Conservation (phyloP, 1,140 invertebrate species). For the Diachasma alloeum region DNA sequence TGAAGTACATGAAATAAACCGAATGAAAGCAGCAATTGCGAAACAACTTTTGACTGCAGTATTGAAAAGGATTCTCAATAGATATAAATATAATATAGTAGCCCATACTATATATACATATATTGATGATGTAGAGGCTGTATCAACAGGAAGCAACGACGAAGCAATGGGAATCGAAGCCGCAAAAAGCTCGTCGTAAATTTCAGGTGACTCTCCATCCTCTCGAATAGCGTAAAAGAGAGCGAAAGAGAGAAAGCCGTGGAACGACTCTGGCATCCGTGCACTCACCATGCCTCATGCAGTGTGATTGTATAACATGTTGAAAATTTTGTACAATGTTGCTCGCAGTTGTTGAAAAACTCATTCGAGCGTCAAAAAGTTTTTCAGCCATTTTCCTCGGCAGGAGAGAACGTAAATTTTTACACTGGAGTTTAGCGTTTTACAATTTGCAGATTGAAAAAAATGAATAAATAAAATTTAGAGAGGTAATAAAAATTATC, state of each 20-base stretch:
- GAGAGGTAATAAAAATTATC: no score
- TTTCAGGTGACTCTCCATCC: slow-evolving; percentile 13
- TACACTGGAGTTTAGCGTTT: no score
- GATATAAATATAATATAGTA: background rate
- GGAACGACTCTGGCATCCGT: background rate
- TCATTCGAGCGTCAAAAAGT: background rate
- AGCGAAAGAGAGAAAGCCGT: background rate
- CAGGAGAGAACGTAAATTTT: no score
- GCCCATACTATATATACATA: background rate
- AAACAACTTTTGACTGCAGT: background rate
- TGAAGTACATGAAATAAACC: background rate
- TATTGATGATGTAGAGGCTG: background rate
- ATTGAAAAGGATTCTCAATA: background rate
- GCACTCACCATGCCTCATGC: background rate
- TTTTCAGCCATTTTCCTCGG: background rate
- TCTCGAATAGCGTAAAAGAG: slow-evolving; percentile 4
- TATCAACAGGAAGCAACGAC: background rate
- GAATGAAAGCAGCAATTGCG: background rate
- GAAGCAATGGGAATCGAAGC: slow-evolving; percentile 23
- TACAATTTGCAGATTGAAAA: background rate
- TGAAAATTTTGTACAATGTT: background rate
- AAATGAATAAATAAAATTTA: background rate
- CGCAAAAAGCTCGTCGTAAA: slow-evolving; percentile 25
- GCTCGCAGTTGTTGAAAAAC: background rate
- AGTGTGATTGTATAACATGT: background rate